phyloP scores from a whole-genome alignment of 2,797 vertebrate genomes.

The Megaceryle alcyon region DNA sequence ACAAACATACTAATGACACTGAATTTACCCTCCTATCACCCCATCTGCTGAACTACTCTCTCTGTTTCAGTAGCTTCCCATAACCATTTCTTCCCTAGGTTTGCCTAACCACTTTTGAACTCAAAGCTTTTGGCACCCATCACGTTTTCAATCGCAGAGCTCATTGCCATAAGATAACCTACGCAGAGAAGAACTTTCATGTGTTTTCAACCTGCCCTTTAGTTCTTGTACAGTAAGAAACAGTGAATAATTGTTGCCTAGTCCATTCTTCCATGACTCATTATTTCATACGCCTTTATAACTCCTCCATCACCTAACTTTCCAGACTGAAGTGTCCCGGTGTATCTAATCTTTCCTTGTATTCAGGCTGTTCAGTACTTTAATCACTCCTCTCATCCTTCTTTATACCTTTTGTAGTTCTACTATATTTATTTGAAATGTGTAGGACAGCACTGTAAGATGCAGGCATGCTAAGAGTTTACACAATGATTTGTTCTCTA shows the following conservation, averaged over 20 bases:
- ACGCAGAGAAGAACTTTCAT: not conserved
- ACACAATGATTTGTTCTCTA: not conserved
- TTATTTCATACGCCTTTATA: not conserved
- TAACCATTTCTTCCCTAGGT: not conserved
- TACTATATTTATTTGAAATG: not conserved
- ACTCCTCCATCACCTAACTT: not conserved
- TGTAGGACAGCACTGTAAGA: not conserved
- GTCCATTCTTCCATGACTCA: not conserved
- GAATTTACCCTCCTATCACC: not conserved
- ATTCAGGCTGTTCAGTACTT: slow-evolving; percentile 4
- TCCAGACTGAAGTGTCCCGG: not conserved
- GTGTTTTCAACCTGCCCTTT: slow-evolving; percentile 4
- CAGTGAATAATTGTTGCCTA: slow-evolving; percentile 1
- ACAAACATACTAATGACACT: not conserved
- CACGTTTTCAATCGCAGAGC: not conserved
- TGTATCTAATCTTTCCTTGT: not conserved
- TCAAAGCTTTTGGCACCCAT: not conserved
- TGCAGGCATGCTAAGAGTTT: not conserved
- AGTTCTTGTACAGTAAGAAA: not conserved
- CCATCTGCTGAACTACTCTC: not conserved
- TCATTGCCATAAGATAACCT: not conserved
- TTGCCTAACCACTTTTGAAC: not conserved
- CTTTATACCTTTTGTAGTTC: not conserved
- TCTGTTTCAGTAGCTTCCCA: not conserved
- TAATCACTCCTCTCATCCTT: not conserved